Conservation (phyloP, 2,113 vertebrate species). For the Pogonocichla stellata region DNA sequence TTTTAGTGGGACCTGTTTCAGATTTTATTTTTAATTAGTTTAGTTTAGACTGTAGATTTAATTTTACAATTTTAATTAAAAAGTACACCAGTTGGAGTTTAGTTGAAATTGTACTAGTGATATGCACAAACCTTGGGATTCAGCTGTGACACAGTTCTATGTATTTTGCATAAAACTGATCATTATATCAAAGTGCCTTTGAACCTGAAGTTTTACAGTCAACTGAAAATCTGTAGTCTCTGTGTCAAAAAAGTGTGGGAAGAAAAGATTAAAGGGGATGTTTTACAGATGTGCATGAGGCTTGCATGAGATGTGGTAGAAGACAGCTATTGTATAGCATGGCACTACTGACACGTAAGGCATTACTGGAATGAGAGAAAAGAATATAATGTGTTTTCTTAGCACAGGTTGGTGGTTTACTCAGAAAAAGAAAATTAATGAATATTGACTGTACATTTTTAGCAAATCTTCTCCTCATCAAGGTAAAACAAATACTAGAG, state of each 20-base stretch:
- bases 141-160: not conserved
- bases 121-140: not conserved
- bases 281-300: not conserved
- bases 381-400: not conserved
- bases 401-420: not conserved
- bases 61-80: not conserved
- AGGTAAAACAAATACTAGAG: not conserved
- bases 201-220: not conserved
- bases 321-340: not conserved
- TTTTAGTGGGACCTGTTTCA: not conserved
- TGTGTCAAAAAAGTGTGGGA: not conserved
- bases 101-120: not conserved
- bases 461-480: not conserved
- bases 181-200: not conserved
- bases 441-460: not conserved
- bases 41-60: not conserved
- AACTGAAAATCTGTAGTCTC: not conserved
- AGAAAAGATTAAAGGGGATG: not conserved
- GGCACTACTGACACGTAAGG: not conserved
- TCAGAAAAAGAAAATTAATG: not conserved
- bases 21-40: not conserved
- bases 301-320: not conserved
- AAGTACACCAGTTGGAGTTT: not conserved
- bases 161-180: not conserved
- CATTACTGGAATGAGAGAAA: not conserved